A percentile compares a stretch with the other conserved stretches of the same genome.
phyloP scores from a whole-genome alignment of 2,797 vertebrate genomes.

The Mus minutoides region DNA sequence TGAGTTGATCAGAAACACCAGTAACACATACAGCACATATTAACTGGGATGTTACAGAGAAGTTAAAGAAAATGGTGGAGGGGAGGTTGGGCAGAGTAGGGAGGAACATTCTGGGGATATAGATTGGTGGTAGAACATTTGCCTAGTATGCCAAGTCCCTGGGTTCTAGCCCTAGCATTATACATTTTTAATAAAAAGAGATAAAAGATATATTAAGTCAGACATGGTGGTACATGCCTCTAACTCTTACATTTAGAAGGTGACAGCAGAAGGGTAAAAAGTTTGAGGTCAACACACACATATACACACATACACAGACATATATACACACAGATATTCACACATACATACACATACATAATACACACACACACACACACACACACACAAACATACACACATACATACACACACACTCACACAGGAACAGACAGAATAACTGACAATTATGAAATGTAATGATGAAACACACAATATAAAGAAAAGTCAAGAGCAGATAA shows the following conservation, averaged over 20 bases:
- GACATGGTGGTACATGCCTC: no score
- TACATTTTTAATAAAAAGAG: background rate
- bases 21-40: background rate
- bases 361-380: background rate
- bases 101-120: background rate
- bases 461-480: background rate
- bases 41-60: background rate
- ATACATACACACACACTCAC: no score
- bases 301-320: background rate
- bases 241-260: background rate
- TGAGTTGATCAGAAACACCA: background rate
- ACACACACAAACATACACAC: rapidly evolving
- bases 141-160: background rate
- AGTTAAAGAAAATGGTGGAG: background rate
- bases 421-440: background rate
- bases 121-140: background rate
- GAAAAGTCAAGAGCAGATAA: background rate
- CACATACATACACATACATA: background rate
- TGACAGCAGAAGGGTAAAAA: background rate
- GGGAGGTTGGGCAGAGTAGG: background rate
- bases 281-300: background rate
- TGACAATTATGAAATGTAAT: slow-evolving; percentile 17
- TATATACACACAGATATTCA: rapidly evolving
- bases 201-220: background rate
- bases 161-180: background rate